A percentile compares a stretch with the other conserved stretches of the same genome.
Evolutionary conservation across 1,140 invertebrate species (phyloP).

Genomic region (Drosophila willistoni): DNA sequence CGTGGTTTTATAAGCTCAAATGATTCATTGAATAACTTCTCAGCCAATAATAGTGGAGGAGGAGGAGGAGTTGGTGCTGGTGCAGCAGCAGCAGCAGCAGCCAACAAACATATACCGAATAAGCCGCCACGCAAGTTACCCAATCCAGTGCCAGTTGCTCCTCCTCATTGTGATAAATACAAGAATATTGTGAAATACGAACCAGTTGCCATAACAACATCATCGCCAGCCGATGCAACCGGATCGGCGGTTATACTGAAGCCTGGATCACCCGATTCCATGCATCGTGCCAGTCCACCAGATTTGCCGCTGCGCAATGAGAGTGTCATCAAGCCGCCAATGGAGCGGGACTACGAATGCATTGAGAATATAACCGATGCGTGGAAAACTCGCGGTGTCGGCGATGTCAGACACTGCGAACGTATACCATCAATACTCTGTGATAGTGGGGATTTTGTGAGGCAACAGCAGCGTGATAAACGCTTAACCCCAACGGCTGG

Average conservation of each 20-base stretch:
- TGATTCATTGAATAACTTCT: conserved; percentile 76
- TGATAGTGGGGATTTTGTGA: conserved; percentile 74
- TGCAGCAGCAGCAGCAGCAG: conserved; percentile 10
- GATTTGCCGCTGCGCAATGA: conserved; percentile 73
- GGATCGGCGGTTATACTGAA: conserved; percentile 73
- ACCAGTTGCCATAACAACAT: conserved; percentile 79
- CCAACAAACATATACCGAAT: conserved; percentile 72
- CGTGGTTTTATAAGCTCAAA: conserved; percentile 74
- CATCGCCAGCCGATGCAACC: conserved; percentile 59
- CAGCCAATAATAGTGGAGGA: conserved; percentile 18
- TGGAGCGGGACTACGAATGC: conserved; percentile 77
- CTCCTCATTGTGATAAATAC: conserved; percentile 72
- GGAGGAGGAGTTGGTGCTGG: conserved; percentile 7
- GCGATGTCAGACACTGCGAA: conserved; percentile 87
- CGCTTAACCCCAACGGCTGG: conserved; percentile 38
- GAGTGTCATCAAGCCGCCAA: conserved; percentile 37
- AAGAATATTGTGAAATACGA: conserved; percentile 79
- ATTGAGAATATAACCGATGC: conserved; percentile 86
- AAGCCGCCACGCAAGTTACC: conserved; percentile 79
- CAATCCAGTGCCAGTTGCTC: conserved; percentile 33
- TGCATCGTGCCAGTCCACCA: conserved; percentile 46
- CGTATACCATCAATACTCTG: conserved; percentile 71
- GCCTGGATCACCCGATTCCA: conserved; percentile 49
- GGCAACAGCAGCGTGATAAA: conserved; percentile 81
- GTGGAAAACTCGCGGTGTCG: conserved; percentile 90